These are phyloP conservation scores for Todiramphus saurophagus DNA, from an alignment of 2,113 vertebrate genomes.

Conservation along the genomic window DNA sequence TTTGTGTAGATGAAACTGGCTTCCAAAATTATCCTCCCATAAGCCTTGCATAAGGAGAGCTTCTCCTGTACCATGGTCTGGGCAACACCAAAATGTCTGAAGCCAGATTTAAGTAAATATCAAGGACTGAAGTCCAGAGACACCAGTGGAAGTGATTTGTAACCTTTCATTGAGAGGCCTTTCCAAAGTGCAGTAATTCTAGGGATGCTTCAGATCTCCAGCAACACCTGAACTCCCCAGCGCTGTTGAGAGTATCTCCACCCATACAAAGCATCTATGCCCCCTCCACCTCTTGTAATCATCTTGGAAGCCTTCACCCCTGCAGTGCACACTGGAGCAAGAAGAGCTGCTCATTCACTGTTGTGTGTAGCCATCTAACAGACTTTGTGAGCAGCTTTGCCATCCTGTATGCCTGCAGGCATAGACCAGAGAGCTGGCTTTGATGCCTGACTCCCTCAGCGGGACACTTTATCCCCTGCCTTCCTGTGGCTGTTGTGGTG, in stretches of 20 bases:
- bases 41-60: not conserved
- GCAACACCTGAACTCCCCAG: not conserved
- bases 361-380: not conserved
- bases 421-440: not conserved
- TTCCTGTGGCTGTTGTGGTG: not conserved
- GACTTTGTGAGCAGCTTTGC: not conserved
- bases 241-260: not conserved
- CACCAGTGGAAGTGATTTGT: not conserved
- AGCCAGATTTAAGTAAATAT: not conserved
- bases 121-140: not conserved
- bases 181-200: not conserved
- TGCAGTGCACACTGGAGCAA: not conserved
- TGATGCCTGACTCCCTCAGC: not conserved
- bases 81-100: not conserved
- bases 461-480: not conserved
- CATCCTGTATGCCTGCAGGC: not conserved
- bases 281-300: not conserved
- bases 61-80: not conserved
- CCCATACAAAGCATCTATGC: accelerated
- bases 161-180: not conserved
- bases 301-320: not conserved
- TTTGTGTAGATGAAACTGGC: not conserved
- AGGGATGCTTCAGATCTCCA: not conserved
- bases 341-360: accelerated
- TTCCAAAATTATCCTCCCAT: not conserved